Evolutionary conservation across 2,888 invertebrate species (phyloP).

Genomic region (Zhengitettix transpicula): DNA sequence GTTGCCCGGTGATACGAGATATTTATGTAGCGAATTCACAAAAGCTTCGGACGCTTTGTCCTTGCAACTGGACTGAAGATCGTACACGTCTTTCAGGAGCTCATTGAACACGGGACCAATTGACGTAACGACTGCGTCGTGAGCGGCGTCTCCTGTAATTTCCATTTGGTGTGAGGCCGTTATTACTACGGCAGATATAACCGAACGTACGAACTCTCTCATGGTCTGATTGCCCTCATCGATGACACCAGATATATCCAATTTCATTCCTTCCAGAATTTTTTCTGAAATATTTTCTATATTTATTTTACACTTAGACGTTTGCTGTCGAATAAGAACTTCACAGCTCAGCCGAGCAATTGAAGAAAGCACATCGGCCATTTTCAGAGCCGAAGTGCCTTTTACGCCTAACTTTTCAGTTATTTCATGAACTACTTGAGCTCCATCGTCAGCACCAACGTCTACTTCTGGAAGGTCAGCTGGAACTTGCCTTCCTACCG

Average conservation of each 20-base stretch:
- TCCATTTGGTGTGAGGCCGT: conserved; percentile 8
- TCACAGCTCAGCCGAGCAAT: conserved; percentile 23
- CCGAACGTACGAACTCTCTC: conserved; percentile 3
- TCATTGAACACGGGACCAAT: conserved; percentile 20
- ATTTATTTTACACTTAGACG: neutral
- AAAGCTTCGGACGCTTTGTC: conserved; percentile 3
- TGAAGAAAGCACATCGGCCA: conserved; percentile 28
- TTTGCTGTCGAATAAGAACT: conserved; percentile 14
- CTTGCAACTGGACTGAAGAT: conserved; percentile 5
- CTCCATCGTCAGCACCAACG: conserved; percentile 20
- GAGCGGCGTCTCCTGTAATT: conserved; percentile 20
- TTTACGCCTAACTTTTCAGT: conserved; percentile 23
- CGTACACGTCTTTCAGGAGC: conserved; percentile 5
- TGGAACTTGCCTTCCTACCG: conserved; percentile 44
- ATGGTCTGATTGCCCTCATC: neutral
- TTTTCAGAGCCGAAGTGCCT: conserved; percentile 25
- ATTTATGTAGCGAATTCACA: conserved; percentile 8
- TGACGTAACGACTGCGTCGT: conserved; percentile 19
- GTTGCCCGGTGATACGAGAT: conserved; percentile 3
- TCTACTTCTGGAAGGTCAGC: conserved; percentile 43
- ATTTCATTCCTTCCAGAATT: neutral
- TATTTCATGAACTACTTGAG: conserved; percentile 2
- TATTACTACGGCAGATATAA: conserved; percentile 5
- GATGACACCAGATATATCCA: neutral
- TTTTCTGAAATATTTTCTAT: neutral